Percentiles rank a stretch among this genome's conserved stretches.
Conservation (phyloP, 1,140 invertebrate species). For the Leptinotarsa texana region DNA sequence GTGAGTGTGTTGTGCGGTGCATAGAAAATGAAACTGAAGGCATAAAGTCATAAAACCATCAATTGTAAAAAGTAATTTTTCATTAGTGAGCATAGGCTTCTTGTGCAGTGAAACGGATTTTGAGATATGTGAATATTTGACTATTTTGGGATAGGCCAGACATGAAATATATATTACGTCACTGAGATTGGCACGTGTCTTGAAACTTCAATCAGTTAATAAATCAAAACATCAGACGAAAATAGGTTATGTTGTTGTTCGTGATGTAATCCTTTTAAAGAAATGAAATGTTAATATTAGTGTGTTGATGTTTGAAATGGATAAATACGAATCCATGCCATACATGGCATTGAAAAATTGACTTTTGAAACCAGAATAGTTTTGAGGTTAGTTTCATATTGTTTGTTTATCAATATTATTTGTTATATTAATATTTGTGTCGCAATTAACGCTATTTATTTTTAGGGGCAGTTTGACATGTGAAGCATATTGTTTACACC, state of each 20-base stretch:
- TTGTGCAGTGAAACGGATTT: too few species aligned
- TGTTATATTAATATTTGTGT: not conserved
- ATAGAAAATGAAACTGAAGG: too few species aligned
- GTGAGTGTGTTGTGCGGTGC: too few species aligned
- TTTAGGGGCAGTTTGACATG: constrained; percentile 22
- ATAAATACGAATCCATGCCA: constrained; percentile 2
- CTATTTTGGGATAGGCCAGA: too few species aligned
- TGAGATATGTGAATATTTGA: too few species aligned
- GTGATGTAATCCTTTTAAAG: constrained; percentile 42
- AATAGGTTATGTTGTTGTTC: constrained; percentile 40
- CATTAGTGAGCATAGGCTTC: too few species aligned
- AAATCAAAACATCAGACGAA: constrained; percentile 11
- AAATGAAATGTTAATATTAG: constrained; percentile 39
- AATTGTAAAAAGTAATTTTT: too few species aligned
- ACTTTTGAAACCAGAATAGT: not conserved
- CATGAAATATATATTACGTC: too few species aligned
- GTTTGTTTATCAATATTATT: constrained; percentile 2
- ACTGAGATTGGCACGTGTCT: too few species aligned
- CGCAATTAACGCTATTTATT: constrained; percentile 1
- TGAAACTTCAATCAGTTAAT: not conserved
- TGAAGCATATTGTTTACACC: constrained; percentile 20
- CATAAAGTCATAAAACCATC: too few species aligned
- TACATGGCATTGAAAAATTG: too few species aligned
- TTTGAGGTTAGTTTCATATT: not conserved
- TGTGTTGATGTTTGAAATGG: constrained; percentile 32